Evolutionary conservation across 2,113 vertebrate genomes (phyloP).

Genomic region (Microtus pennsylvanicus): DNA sequence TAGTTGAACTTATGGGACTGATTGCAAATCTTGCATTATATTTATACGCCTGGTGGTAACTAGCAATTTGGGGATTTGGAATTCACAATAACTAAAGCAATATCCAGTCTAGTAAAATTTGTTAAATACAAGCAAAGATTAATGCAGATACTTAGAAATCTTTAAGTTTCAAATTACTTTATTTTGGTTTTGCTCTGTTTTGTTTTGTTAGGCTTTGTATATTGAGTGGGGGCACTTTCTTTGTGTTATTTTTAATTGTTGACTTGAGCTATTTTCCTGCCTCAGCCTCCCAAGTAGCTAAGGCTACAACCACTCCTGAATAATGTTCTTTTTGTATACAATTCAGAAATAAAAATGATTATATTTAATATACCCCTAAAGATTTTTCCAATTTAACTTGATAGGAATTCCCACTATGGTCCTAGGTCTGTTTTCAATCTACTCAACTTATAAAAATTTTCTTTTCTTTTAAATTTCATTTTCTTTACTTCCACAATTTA

Average conservation of each 20-base stretch:
- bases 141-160: background rate
- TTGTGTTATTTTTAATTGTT: background rate
- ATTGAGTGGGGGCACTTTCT: accelerated
- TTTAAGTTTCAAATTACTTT: background rate
- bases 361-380: background rate
- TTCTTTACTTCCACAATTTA: slow-evolving; percentile 41
- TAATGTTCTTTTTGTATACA: slow-evolving; percentile 1
- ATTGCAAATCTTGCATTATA: background rate
- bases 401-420: background rate
- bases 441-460: background rate
- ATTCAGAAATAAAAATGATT: background rate
- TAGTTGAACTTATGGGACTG: background rate
- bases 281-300: background rate
- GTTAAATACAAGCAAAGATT: background rate
- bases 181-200: background rate
- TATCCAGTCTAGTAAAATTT: background rate
- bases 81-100: background rate
- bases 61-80: background rate
- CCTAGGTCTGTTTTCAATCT: background rate
- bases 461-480: slow-evolving; percentile 1
- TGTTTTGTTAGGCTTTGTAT: background rate
- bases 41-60: background rate
- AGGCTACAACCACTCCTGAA: too few species aligned
- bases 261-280: background rate
- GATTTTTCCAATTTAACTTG: background rate